Conservation (phyloP, 2,113 vertebrate genomes). For the Orcinus orca region DNA sequence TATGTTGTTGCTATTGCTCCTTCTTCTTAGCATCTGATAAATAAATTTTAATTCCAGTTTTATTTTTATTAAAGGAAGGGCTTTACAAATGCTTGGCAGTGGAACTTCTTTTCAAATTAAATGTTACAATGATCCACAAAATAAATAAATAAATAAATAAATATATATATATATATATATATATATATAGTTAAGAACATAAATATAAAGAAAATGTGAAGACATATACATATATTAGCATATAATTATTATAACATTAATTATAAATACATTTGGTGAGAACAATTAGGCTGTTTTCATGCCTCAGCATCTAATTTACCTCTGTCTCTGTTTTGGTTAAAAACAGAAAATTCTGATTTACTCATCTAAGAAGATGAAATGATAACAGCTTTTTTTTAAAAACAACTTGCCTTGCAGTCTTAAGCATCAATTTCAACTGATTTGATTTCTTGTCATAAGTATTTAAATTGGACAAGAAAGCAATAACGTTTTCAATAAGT, state of each 20-base stretch:
- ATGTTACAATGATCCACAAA: neutral
- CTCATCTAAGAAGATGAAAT: neutral
- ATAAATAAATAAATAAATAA: neutral
- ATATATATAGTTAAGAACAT: neutral
- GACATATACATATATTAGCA: neutral
- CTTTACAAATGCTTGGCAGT: neutral
- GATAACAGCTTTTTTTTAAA: neutral
- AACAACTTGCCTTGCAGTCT: neutral
- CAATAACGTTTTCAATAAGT: constrained; percentile 5
- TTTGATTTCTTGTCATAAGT: neutral
- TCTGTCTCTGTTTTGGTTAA: neutral
- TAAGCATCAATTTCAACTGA: neutral
- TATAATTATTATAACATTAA: neutral
- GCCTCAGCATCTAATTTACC: neutral
- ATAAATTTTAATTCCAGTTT: neutral
- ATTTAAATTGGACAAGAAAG: constrained; percentile 37
- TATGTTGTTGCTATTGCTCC: neutral
- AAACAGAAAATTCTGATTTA: neutral
- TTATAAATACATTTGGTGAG: neutral
- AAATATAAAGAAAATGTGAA: neutral
- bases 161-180: neutral
- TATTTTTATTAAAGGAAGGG: neutral
- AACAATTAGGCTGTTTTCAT: neutral
- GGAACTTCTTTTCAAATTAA: neutral
- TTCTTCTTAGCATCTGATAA: neutral